Evolutionary conservation across 2,113 vertebrate genomes (phyloP).

Genomic region (Platichthys flesus): DNA sequence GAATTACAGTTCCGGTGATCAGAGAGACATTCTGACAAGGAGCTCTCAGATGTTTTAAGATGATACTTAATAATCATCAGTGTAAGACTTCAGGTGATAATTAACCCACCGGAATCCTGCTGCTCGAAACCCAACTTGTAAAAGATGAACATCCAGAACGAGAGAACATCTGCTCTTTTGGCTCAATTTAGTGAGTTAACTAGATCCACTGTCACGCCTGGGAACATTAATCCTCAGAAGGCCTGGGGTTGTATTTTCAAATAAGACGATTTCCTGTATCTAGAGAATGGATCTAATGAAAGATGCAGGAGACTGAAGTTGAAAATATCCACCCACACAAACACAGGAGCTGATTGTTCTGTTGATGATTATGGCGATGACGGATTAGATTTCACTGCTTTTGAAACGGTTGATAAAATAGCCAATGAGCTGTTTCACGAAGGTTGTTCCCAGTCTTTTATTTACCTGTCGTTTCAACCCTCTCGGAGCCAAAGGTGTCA

Average conservation of each 20-base stretch:
- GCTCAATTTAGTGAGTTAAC: background rate
- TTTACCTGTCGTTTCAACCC: background rate
- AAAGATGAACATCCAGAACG: constrained; percentile 10
- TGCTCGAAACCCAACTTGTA: constrained; percentile 15
- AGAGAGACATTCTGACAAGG: background rate
- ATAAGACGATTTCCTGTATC: background rate
- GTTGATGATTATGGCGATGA: background rate
- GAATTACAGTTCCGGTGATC: background rate
- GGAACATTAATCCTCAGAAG: background rate
- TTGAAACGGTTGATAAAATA: constrained; percentile 12
- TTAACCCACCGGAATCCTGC: constrained; percentile 6
- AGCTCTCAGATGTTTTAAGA: constrained; percentile 21
- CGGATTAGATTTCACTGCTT: constrained; percentile 8
- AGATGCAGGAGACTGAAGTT: background rate
- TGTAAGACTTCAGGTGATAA: constrained; percentile 1
- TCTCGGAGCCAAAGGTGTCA: constrained; percentile 1
- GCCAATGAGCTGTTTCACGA: constrained; percentile 23
- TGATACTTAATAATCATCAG: background rate
- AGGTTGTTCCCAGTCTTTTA: background rate
- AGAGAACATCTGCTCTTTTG: constrained; percentile 7
- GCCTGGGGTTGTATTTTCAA: constrained; percentile 6
- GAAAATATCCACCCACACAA: background rate
- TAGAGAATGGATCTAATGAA: background rate
- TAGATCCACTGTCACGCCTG: background rate
- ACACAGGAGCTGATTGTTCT: background rate